These are phyloP conservation scores for Equus quagga DNA, from an alignment of 2,113 vertebrate species.

Conservation along the genomic window DNA sequence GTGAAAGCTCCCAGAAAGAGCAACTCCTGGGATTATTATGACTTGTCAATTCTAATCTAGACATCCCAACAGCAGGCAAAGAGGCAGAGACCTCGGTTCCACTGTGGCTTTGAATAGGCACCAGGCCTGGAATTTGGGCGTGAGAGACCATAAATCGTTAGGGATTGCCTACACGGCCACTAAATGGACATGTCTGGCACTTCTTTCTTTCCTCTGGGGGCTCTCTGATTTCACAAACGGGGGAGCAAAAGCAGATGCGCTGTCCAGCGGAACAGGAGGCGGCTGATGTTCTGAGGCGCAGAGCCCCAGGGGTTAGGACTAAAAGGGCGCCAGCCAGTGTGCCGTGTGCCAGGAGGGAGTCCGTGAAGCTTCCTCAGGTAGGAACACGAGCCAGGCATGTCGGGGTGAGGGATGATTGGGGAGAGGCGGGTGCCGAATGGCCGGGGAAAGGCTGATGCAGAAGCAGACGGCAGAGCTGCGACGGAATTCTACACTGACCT, in stretches of 20 bases:
- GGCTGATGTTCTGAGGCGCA: background rate
- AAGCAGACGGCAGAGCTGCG: background rate
- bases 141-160: background rate
- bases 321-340: fast-evolving
- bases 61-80: background rate
- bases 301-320: background rate
- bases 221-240: background rate
- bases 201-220: background rate
- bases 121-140: background rate
- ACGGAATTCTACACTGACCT: constrained; percentile 86
- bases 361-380: background rate
- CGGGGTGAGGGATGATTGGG: background rate
- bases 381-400: background rate
- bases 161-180: background rate
- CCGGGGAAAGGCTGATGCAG: fast-evolving
- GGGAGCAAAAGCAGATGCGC: background rate
- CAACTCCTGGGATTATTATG: background rate
- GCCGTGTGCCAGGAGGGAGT: fast-evolving
- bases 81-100: background rate
- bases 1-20: background rate
- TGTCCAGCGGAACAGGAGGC: too few relatives aligned
- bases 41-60: background rate
- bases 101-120: background rate
- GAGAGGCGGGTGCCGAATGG: background rate
- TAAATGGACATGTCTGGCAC: background rate